These are phyloP conservation scores for Anarhynchus alexandrinus DNA, from an alignment of 2,113 vertebrate genomes.

Conservation along the genomic window DNA sequence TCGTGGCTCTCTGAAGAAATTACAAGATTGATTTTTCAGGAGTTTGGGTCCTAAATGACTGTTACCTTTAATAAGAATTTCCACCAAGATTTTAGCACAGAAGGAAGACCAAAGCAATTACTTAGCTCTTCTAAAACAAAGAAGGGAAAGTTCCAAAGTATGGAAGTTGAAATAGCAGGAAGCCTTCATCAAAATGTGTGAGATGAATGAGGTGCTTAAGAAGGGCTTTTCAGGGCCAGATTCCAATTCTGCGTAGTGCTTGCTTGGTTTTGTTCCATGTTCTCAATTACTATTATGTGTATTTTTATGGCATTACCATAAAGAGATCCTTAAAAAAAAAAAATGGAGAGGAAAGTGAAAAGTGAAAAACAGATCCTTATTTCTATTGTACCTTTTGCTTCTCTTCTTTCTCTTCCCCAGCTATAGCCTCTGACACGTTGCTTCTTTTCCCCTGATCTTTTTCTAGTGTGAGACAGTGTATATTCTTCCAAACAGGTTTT, in stretches of 20 bases:
- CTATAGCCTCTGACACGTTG: neutral
- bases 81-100: neutral
- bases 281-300: neutral
- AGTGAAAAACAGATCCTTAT: neutral
- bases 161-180: neutral
- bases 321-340: neutral
- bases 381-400: neutral
- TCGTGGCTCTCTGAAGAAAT: neutral
- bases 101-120: conserved; percentile 24
- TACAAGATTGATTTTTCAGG: conserved; percentile 1
- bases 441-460: neutral
- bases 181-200: neutral
- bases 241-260: conserved; percentile 42
- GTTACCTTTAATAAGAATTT: neutral
- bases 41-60: neutral
- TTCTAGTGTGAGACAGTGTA: neutral
- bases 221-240: neutral
- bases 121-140: neutral
- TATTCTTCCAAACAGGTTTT: conserved; percentile 42
- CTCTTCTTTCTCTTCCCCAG: neutral
- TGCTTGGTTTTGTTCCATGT: conserved; percentile 45
- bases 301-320: neutral
- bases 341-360: neutral
- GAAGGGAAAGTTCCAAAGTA: neutral
- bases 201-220: conserved; percentile 16